phyloP scores from a whole-genome alignment of 1,140 invertebrate species.

The Eriocheir sinensis region DNA sequence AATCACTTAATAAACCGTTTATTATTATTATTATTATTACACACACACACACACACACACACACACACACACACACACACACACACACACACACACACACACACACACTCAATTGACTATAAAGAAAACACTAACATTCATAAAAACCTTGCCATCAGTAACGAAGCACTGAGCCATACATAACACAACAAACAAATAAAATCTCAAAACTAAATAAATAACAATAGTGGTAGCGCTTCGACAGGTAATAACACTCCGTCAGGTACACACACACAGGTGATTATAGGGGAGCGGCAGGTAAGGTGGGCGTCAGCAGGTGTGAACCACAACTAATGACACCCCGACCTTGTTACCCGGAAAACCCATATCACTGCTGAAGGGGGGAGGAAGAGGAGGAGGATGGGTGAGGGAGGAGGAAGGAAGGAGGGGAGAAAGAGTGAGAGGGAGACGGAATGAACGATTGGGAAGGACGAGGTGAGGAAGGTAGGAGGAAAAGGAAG shows the following conservation, averaged over 20 bases:
- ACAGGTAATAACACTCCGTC: too few species aligned
- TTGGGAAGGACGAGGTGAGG: too few species aligned
- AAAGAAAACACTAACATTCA: too few species aligned
- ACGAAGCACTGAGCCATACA: too few species aligned
- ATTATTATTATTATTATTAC: too few species aligned
- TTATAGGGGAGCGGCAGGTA: background rate
- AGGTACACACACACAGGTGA: background rate
- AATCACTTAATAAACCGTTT: too few species aligned
- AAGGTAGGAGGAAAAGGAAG: too few species aligned
- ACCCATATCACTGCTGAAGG: background rate
- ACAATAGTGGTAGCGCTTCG: too few species aligned
- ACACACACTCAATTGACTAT: constrained; percentile 3
- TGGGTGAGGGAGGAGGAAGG: background rate
- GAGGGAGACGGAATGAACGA: background rate
- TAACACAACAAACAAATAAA: too few species aligned
- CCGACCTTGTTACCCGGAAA: background rate
- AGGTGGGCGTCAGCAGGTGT: background rate
- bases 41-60: background rate
- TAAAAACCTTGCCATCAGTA: too few species aligned
- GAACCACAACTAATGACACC: background rate
- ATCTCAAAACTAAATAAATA: background rate
- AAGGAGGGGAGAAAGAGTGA: too few species aligned
- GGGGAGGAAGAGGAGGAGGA: too few species aligned
- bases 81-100: background rate
- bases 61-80: background rate